Base-by-base conservation (phyloP, 2,888 invertebrate genomes). In the Dioctria linearis region DNA sequence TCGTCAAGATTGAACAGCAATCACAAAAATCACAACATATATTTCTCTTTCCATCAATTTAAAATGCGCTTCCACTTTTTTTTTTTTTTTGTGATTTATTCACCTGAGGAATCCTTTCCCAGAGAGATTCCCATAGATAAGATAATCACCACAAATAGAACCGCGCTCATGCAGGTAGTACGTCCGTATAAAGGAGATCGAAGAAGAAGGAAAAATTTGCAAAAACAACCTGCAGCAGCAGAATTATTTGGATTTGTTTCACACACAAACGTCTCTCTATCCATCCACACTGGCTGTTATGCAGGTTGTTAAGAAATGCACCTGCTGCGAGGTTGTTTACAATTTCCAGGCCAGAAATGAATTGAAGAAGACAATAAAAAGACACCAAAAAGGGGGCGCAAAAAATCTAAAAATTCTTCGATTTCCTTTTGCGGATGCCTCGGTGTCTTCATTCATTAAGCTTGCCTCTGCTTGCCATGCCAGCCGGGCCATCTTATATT, bases 281-380 rank as follows among this genome's bases (percentile, higher is more conserved):
- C 25, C 25, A 25, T 11, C 13, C n/a, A 3, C n/a, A 3, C 57
- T 39, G 40, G 54, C 73, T 11, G 73, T 67, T 67, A 57, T 73
- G 73, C 73, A 73, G 73, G 73, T 73, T 73, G 73, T 42, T 54
- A 71, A 66, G 79, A 81, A 82, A 80, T 80, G 80, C 82, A 82
- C 82, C 82, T 82, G 82, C 82, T 82, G 82, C 80, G 82, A 79
- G 79, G 79, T 82, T 82, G 82, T 82, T 82, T 82, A 80, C 80
- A 82, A 80, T 80, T 80, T 80, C 57, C 76, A 80, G 73, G 51
- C 42, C 78, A 61, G 73, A 11, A 51, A 73, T 42, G 71, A 61
- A 49, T 43, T 59, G 40, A 69, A 59, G 54, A 42, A 57, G 66
- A 79, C 57, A 79, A 69, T 42, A 67, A 59, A 61, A 59, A 69